Evolutionary conservation across 2,888 invertebrate genomes (phyloP).

Genomic region (Rhamphomyia laevipes): DNA sequence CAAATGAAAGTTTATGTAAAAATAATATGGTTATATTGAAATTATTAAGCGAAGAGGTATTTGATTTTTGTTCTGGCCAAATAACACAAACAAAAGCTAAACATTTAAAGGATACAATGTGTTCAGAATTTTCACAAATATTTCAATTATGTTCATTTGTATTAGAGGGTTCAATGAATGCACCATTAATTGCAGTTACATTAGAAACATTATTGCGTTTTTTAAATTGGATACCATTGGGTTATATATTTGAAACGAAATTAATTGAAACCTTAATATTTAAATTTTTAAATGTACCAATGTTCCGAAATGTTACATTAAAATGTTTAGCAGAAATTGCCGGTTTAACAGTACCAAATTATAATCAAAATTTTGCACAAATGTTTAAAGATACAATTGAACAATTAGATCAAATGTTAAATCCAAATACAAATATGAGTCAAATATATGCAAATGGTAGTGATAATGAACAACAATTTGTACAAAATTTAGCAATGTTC

Average conservation of each 20-base stretch:
- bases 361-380: conserved; percentile 84
- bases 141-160: conserved; percentile 97
- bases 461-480: conserved; percentile 97
- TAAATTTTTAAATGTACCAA: conserved; percentile 95
- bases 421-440: conserved; percentile 80
- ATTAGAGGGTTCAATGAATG: conserved; percentile 95
- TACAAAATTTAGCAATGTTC: conserved; percentile 95
- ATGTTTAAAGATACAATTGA: conserved; percentile 87
- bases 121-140: conserved; percentile 96
- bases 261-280: conserved; percentile 86
- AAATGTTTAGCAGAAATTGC: conserved; percentile 99
- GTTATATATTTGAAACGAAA: conserved; percentile 99
- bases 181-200: conserved; percentile 89
- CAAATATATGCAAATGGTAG: conserved; percentile 87
- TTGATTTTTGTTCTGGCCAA: conserved; percentile 96
- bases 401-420: conserved; percentile 85
- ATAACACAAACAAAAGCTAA: conserved; percentile 99
- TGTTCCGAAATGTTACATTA: conserved; percentile 95
- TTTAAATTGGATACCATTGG: conserved; percentile 99
- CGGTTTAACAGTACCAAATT: conserved; percentile 76
- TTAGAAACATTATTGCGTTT: conserved; percentile 92
- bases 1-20: conserved; percentile 97
- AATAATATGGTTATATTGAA: conserved; percentile 99
- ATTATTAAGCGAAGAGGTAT: conserved; percentile 95
- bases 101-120: conserved; percentile 99